Base-by-base conservation (phyloP, 2,888 invertebrate genomes). In the Hyles lineata region DNA sequence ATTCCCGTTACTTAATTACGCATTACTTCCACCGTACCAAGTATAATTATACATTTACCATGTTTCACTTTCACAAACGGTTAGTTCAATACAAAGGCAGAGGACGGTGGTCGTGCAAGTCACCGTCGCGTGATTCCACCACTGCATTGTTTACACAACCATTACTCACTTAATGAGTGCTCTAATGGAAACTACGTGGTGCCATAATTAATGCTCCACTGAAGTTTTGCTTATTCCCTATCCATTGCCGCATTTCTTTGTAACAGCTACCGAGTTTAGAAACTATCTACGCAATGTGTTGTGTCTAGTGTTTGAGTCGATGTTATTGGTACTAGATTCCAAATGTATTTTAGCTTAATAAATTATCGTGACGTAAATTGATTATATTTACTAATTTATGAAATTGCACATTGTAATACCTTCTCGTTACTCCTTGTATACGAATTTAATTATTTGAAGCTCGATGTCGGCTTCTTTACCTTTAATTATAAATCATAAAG, bases 91-190 rank as follows among this genome's bases (percentile, higher is more conserved):
- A 84, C 85, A 80, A 84, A 76, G 79, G 76, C 83, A 84, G 83
- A 82, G 80, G 77, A 84, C 83, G 79, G 78, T 83, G 80, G 82
- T 78, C 82, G 83, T 82, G 85, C 88, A 86, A 90, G 87, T 85
- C 90, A 92, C 77, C 85, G 87, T 90, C 89, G 90, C 91, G 92
- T 91, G 91, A 88, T 92, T 91, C 90, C 90, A 83, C 85, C 86
- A 85, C 86, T 85, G 84, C 85, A 86, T 89, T 91, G 92, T 92
- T 90, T 90, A 87, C 88, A 87, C 83, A 87, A 81, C 83, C 83
- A 90, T 91, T 91, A 92, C 84, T 83, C 86, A 85, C 81, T 87
- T 90, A 92, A 91, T 92, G 89, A 91, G 87, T 78, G 83, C 85
- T 83, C 85, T 90, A 89, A 91, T 90, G 81, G 82, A 75, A 76